A percentile compares a stretch with the other conserved stretches of the same genome.
Evolutionary conservation across 2,113 vertebrate genomes (phyloP).

Genomic region (Muntiacus muntjak): DNA sequence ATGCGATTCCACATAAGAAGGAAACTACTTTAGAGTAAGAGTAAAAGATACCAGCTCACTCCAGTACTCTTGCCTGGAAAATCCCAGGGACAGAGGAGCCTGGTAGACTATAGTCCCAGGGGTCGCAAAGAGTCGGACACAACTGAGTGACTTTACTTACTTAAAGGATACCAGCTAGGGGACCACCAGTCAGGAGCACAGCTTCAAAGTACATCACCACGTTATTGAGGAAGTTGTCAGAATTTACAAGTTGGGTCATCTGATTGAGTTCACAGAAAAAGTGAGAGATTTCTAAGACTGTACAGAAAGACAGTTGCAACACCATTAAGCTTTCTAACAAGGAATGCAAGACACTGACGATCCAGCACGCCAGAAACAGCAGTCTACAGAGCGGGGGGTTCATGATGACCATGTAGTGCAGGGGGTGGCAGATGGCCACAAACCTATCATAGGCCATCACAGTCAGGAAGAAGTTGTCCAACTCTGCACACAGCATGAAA

Average conservation of each 20-base stretch:
- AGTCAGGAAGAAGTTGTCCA: background rate
- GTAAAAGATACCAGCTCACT: background rate
- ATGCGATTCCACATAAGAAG: background rate
- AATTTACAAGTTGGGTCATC: background rate
- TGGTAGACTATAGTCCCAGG: too few relatives aligned
- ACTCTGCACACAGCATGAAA: background rate
- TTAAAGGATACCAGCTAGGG: background rate
- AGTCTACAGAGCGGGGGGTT: background rate
- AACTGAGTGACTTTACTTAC: too few relatives aligned
- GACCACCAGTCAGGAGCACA: background rate
- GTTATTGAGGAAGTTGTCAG: background rate
- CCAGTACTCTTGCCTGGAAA: too few relatives aligned
- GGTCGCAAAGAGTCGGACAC: too few relatives aligned
- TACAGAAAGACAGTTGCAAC: background rate
- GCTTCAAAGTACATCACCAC: background rate
- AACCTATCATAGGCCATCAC: slow-evolving; percentile 27
- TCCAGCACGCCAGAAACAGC: background rate
- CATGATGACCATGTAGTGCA: background rate
- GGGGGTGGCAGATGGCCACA: slow-evolving; percentile 44
- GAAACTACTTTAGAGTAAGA: background rate
- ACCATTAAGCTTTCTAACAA: background rate
- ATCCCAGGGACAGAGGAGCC: too few relatives aligned
- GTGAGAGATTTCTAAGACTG: background rate
- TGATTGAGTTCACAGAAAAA: slow-evolving; percentile 16
- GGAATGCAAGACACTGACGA: background rate